Base-by-base conservation (phyloP, 2,888 invertebrate species). In the Dicycla oo region DNA sequence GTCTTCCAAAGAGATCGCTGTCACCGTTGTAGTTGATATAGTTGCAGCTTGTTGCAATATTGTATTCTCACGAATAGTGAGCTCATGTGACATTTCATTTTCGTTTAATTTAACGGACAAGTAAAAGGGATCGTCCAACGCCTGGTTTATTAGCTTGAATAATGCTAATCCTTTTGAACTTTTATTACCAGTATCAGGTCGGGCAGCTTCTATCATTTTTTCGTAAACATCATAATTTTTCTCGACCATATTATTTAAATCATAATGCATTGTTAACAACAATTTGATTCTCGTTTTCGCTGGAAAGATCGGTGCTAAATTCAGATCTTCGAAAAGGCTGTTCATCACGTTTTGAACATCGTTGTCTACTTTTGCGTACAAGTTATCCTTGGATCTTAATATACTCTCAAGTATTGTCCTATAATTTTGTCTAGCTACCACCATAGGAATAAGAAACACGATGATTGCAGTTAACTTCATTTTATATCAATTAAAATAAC, bases 241-340 rank as follows among this genome's bases (percentile, higher is more conserved):
- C 57, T 85, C 84, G 0, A 87, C 82, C 56, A 89, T 81, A 26
- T 75, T 84, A 38, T 82, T 86, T 47, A 91, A 82, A 68, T 88
- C 81, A 56, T 81, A 82, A 74, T 90, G 88, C 84, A 90, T 88
- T 40, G 73, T 76, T 47, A 89, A 63, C 26, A 91, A 74, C 6
- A 75, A 68, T 66, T 85, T 78, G 47, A 81, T 73, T 79, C 88
- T 85, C 1, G 75, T 40, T 53, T 73, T 74, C 47, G 73, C 66
- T 23, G 69, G 69, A 66, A 90, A 86, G 13, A 75, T 76, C 23
- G 82, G 58, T 18, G 81, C 45, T 15, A 91, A 69, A 67, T 87
- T 85, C 11, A 92, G 77, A n/a, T 53, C 65, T 1, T 80, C 70
- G 30, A 92, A 90, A 30, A 92, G 34, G 57, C 83, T 86, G 64